A percentile compares a stretch with the other conserved stretches of the same genome.
These are phyloP conservation scores for Macrostomum lignano DNA, from an alignment of 1,140 invertebrate species.

Conservation along the genomic window DNA sequence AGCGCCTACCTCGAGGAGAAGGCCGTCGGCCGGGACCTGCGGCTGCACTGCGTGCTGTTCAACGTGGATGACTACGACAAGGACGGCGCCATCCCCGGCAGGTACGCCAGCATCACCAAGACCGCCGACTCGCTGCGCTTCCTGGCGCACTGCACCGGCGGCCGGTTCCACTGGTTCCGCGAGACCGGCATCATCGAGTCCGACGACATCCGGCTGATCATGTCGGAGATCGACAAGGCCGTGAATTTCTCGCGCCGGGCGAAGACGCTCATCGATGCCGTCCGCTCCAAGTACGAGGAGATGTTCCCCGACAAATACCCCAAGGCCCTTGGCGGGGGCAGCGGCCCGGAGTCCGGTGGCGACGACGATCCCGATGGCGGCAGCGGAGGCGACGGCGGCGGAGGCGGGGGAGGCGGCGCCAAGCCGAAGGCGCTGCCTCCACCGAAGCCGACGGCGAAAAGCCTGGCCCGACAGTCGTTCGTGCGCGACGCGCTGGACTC, in stretches of 20 bases:
- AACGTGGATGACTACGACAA: constrained; percentile 27
- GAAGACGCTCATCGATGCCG: constrained; percentile 19
- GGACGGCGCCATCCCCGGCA: constrained; percentile 22
- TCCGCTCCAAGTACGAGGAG: constrained; percentile 20
- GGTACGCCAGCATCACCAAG: constrained; percentile 26
- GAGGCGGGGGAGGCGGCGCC: constrained; percentile 3
- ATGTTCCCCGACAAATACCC: not conserved
- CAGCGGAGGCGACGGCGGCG: too few relatives aligned
- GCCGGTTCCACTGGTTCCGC: constrained; percentile 27
- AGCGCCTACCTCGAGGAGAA: constrained; percentile 19
- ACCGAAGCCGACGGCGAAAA: constrained; percentile 10
- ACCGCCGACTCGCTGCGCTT: too few relatives aligned
- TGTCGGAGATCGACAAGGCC: constrained; percentile 23
- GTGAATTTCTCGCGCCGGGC: constrained; percentile 24
- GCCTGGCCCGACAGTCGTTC: constrained; percentile 9
- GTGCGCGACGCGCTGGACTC: constrained; percentile 4
- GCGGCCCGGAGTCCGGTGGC: not conserved
- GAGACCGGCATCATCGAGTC: constrained; percentile 27
- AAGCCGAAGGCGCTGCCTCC: constrained; percentile 11
- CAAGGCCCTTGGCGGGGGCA: not conserved
- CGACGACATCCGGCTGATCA: too few relatives aligned
- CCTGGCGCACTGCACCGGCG: constrained; percentile 20
- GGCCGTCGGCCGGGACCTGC: constrained; percentile 12
- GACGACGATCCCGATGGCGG: not conserved
- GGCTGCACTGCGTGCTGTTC: constrained; percentile 22